Evolutionary conservation across 2,888 invertebrate species (phyloP), one percentile per base, ranked within the genome.

Genomic region (Stratiomys singularior): DNA sequence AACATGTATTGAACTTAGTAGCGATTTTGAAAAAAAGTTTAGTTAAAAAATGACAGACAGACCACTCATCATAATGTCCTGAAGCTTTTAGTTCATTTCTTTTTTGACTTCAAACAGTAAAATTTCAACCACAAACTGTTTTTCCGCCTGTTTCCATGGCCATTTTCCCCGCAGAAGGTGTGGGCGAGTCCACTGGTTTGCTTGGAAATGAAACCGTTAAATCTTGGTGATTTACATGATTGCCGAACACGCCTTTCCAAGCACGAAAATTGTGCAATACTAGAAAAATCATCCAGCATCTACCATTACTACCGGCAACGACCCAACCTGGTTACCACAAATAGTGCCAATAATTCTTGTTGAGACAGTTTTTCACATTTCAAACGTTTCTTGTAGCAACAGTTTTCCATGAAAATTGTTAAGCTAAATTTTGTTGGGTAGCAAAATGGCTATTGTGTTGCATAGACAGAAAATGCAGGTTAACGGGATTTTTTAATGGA

Each of bases 211-310:
- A 3, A 60, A 23, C 13, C 13, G 58, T 11, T 60, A 60, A 60
- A 23, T 60, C 23, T 60, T 25, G 4, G 21, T 60, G 58, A 60
- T 60, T 60, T 60, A 60, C 58, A 60, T 21, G 58, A 60, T 60
- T 25, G 25, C 58, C 3, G 58, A 60, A 60, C 58, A 60, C 58
- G 58, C 58, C 58, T 60, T 60, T 25, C 25, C 2, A 60, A 25
- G 4, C 58, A 60, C 13, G 21, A 21, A 60, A 60, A 2, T 60
- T 60, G 11, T 60, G 58, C 58, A 60, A 60, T 52, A 52, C 52
- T 2, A 52, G 18, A 52, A 18, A 52, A 52, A 18, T 13, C 15
- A 37, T 37, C 5, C 37, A 37, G 37, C 9, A 9, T 25, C n/a
- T n/a, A 60, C 23, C 5, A 60, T n/a, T 7, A 60, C 23, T 23